Base-by-base conservation (phyloP, 2,888 invertebrate species). In the Tigriopus californicus region DNA sequence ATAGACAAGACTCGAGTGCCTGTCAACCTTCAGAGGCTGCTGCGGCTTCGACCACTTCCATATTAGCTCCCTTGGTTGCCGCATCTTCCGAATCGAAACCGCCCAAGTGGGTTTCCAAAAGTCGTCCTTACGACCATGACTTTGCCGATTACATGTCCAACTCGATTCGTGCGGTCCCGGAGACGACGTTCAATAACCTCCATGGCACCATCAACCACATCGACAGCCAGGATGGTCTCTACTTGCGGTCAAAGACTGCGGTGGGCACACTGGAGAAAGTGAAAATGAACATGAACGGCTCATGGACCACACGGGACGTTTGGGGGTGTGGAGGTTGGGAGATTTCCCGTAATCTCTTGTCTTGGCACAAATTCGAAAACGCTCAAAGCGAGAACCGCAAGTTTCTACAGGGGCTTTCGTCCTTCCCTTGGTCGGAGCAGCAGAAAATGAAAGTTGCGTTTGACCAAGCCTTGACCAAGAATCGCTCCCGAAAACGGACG, bases 281-380 rank as follows among this genome's bases (percentile, higher is more conserved):
- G 40, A 47, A 46, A 33, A 33, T 58, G 41, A 58, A 58, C 18
- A 13, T 46, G 10, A 44, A 22, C n/a, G 58, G 49, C 11, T 8
- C 18, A 5, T 58, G 58, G 58, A 58, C 8, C n/a, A n/a, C 15
- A 12, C 25, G 24, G 8, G 58, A 58, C n/a, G 58, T 58, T 15
- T 58, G 58, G 58, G 49, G 49, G 33, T 18, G 4, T n/a, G 58
- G 55, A 25, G 55, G 58, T 1, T 58, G 58, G 58, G 58, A 58
- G 20, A 13, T 25, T 1, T 44, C 20, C 2, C 22, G 25, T 11
- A 18, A 49, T 12, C 8, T 25, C 12, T 20, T 58, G 5, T 25
- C 15, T 10, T 58, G 58, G 58, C 22, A 58, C 13, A 10, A 20
- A 13, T 58, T 24, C 33, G 48, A 48, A 8, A 20, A 46, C 33